Percentiles rank a stretch among this genome's conserved stretches.
These are phyloP conservation scores for Papilio aristodemus DNA, from an alignment of 1,140 invertebrate genomes.

Conservation along the genomic window DNA sequence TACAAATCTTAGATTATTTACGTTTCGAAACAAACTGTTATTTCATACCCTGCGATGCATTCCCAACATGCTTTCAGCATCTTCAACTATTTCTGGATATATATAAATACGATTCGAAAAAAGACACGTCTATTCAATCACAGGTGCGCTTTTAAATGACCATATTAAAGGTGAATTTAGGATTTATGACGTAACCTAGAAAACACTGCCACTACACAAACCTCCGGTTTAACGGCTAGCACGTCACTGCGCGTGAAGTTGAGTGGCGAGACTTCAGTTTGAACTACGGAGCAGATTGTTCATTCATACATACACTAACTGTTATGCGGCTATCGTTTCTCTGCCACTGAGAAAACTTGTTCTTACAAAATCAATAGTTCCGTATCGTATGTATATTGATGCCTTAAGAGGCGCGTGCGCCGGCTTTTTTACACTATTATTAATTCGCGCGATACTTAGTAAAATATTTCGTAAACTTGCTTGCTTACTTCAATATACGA, in stretches of 20 bases:
- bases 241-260: slow-evolving; percentile 41
- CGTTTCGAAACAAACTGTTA: slow-evolving; percentile 17
- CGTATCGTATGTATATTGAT: slow-evolving; percentile 6
- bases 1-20: neutral
- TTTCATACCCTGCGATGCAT: slow-evolving; percentile 61
- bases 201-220: slow-evolving; percentile 57
- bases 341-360: slow-evolving; percentile 36
- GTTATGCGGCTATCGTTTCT: slow-evolving; percentile 23
- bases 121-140: neutral
- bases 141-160: neutral
- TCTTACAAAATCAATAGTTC: slow-evolving; percentile 2
- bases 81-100: slow-evolving; percentile 36
- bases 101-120: slow-evolving; percentile 29
- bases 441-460: neutral
- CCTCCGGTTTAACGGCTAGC: slow-evolving; percentile 51
- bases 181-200: slow-evolving; percentile 68
- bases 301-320: slow-evolving; percentile 30
- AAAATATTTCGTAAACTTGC: neutral
- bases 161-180: slow-evolving; percentile 50
- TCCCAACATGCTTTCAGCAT: slow-evolving; percentile 74
- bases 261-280: slow-evolving; percentile 40
- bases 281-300: slow-evolving; percentile 36
- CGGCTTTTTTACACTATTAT: neutral
- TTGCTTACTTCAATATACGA: slow-evolving; percentile 4
- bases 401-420: slow-evolving; percentile 1